Evolutionary conservation across 2,888 invertebrate species (phyloP), one percentile per base, ranked within the genome.

Genomic region (Blastobasis lacticolella): DNA sequence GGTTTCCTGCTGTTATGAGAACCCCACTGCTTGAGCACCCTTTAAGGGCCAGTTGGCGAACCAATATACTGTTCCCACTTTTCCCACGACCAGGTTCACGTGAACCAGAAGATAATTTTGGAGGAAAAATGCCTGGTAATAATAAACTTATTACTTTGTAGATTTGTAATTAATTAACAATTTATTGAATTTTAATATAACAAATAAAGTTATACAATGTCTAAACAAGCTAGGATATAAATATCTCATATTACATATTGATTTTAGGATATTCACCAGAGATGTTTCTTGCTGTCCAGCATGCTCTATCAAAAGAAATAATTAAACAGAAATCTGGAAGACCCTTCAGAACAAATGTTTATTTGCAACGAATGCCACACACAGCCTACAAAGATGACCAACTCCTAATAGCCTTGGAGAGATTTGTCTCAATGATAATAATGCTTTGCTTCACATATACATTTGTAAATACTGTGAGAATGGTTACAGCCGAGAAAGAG

Each of bases 391-490:
- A 91, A 46, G 88, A 90, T 48, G 96, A 96, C 75, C 86, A 90
- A 5, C 82, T 96, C 48, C 73, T 95, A 4, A 76, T 90, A 43
- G 92, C 93, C 0, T 76, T 96, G 47, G 91, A 93, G 67, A 81
- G 89, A 49, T 92, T 94, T 66, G 90, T 96, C 57, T 94, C 96
- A 0, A 88, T 96, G 67, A 92, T 97, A 48, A 89, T 97, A 40
- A 90, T 96, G 87, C 82, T 96, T 46, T 94, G 95, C 71, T 96
- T 95, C 69, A 92, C 94, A 5, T 95, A 95, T 71, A 92, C 94
- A 0, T 93, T 93, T 60, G 93, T 95, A 10, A 94, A 94, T 67
- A 94, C 94, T 37, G 93, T 94, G 5, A 93, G 94, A 78, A 91
- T 90, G 46, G 90, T 95, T 36, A 92, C 94, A 0, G 89, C 91